Evolutionary conservation across 2,113 vertebrate species (phyloP).

Genomic region (Notechis scutatus): DNA sequence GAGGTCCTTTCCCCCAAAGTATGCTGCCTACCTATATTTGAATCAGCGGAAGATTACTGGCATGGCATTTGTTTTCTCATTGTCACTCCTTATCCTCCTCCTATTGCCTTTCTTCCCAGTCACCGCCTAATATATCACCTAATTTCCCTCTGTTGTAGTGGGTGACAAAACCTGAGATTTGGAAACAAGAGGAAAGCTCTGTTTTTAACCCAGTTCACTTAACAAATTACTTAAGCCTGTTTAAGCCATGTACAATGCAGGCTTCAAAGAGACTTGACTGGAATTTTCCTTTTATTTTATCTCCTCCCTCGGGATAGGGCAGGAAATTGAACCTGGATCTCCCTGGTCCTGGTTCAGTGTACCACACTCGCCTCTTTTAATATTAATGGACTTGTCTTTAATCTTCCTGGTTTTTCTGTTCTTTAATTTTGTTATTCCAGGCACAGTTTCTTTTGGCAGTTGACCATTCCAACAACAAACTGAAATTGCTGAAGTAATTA

Average conservation of each 20-base stretch:
- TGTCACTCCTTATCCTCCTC: not conserved
- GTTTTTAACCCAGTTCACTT: not conserved
- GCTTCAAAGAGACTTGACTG: not conserved
- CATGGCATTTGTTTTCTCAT: not conserved
- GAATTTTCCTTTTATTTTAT: not conserved
- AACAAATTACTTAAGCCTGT: not conserved
- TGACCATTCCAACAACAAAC: not conserved
- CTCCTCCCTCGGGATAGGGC: accelerated
- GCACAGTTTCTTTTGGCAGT: not conserved
- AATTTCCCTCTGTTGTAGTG: not conserved
- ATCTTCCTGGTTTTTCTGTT: not conserved
- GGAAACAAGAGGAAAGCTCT: not conserved
- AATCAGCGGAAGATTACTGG: not conserved
- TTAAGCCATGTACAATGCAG: not conserved
- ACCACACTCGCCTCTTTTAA: not conserved
- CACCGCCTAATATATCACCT: not conserved
- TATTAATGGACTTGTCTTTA: not conserved
- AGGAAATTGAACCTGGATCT: not conserved
- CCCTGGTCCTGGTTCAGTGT: not conserved
- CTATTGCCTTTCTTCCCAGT: not conserved
- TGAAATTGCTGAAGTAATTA: not conserved
- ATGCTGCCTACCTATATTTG: not conserved
- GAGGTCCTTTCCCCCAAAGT: not conserved
- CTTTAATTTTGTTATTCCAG: not conserved
- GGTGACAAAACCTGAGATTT: not conserved